A percentile compares a stretch with the other conserved stretches of the same genome.
Evolutionary conservation across 23 tunicate species (phyloP).

Genomic region (Diplosoma virens): DNA sequence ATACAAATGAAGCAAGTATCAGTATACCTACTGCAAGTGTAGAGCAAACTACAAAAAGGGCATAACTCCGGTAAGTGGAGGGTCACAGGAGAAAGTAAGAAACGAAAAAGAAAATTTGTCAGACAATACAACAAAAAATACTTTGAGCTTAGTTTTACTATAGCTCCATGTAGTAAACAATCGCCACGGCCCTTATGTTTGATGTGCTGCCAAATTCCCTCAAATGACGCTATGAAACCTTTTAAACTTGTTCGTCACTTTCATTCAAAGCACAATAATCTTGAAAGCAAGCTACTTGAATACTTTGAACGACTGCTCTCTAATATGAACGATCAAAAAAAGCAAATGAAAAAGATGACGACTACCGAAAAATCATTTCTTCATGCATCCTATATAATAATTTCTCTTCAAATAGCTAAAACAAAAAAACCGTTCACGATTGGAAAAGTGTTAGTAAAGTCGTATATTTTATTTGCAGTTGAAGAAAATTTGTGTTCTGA

Average conservation of each 20-base stretch:
- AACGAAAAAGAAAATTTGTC: too few relatives aligned
- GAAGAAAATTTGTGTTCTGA: slow-evolving; percentile 20
- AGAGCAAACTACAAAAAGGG: background rate
- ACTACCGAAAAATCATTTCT: background rate
- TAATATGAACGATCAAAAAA: background rate
- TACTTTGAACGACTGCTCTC: background rate
- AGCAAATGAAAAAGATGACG: slow-evolving; percentile 13
- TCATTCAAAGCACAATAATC: background rate
- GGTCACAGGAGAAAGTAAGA: too few relatives aligned
- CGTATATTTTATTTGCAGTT: slow-evolving; percentile 5
- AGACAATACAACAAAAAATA: too few relatives aligned
- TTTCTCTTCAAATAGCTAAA: slow-evolving; percentile 2
- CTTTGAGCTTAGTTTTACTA: too few relatives aligned
- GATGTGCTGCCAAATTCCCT: too few relatives aligned
- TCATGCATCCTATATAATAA: background rate
- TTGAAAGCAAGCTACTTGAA: background rate
- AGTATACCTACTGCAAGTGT: background rate
- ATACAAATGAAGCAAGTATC: background rate
- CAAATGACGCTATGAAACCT: too few relatives aligned
- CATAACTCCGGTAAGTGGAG: too few relatives aligned
- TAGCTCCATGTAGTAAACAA: too few relatives aligned
- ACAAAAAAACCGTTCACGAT: slow-evolving; percentile 11
- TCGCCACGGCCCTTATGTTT: too few relatives aligned
- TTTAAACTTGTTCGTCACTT: background rate
- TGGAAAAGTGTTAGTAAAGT: background rate